Base-by-base conservation (phyloP, 2,888 invertebrate species). In the Drosophila emarginata region DNA sequence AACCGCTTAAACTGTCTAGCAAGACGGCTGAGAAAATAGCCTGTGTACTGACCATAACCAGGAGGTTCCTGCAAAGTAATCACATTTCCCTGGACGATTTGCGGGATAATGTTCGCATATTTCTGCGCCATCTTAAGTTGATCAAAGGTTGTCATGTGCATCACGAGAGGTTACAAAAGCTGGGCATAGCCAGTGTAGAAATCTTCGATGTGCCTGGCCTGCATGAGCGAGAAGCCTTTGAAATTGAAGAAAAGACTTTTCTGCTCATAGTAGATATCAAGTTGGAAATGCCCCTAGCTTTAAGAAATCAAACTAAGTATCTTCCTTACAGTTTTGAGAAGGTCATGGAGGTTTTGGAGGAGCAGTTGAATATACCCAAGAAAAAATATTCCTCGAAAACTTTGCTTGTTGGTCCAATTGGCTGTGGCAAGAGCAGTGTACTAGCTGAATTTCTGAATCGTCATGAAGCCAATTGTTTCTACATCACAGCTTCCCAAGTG, bases 391-490 rank as follows among this genome's bases (percentile, higher is more conserved):
- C 86, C 1, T 59, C 81, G 5, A 91, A 91, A 73, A 82, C 82
- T 0, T 59, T 92, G 2, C 6, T 92, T 0, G 80, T 85, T 69
- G 94, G 94, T 2, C 92, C 94, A 12, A 90, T 93, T 2, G 94
- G 94, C 5, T 93, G 93, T 79, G 94, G 94, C 15, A 94, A 94
- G 89, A 93, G 93, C 9, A 90, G 92, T 6, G 84, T 94, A 36
- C 92, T 94, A 2, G 88, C 91, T 58, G 92, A 92, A 28, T 91
- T 93, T 36, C 91, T 94, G 5, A 86, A 88, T 2, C 88, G 92
- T 37, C 89, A 91, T 76, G 79, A 83, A n/a, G 92, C 93, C 65
- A 92, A 92, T 65, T 86, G 93, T 12, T 89, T 93, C 53, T 80
- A 88, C 12, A 83, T 94, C 2, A 91, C 91, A 58, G 91, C 92